Conservation (phyloP, 2,888 invertebrate genomes). For the Gryllus longicercus region DNA sequence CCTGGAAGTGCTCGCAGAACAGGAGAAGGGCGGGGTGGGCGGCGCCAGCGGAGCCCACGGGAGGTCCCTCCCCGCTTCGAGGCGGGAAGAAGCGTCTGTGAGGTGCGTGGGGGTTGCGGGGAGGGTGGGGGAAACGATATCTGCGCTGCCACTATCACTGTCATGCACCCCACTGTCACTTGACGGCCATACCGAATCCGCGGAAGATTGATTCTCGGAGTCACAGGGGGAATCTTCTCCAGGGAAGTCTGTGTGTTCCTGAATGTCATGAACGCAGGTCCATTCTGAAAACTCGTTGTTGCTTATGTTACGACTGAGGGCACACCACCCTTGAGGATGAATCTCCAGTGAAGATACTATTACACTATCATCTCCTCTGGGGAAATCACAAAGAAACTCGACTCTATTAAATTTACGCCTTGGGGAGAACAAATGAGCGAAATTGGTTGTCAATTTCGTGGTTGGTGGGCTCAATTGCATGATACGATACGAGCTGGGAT, state of each 20-base stretch:
- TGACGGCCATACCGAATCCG: not conserved
- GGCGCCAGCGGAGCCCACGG: slow-evolving; percentile 28
- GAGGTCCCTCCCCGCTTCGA: slow-evolving; percentile 25
- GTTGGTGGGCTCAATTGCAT: slow-evolving; percentile 83
- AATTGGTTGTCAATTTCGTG: slow-evolving; percentile 74
- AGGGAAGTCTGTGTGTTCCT: slow-evolving; percentile 54
- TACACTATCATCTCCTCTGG: slow-evolving; percentile 79
- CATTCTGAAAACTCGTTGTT: slow-evolving; percentile 86
- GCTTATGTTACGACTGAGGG: slow-evolving; percentile 82
- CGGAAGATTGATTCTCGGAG: slow-evolving; percentile 12
- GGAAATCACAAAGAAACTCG: slow-evolving; percentile 89
- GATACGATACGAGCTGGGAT: slow-evolving; percentile 83
- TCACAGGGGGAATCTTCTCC: slow-evolving; percentile 42
- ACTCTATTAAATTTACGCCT: slow-evolving; percentile 74
- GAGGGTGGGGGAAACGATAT: slow-evolving; percentile 22
- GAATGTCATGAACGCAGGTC: slow-evolving; percentile 92
- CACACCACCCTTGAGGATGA: slow-evolving; percentile 88
- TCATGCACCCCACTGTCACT: slow-evolving; percentile 7
- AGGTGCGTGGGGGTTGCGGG: slow-evolving; percentile 30
- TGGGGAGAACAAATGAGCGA: slow-evolving; percentile 75
- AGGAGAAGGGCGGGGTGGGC: slow-evolving; percentile 11
- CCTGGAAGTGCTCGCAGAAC: not conserved
- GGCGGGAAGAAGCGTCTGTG: not conserved
- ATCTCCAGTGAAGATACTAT: slow-evolving; percentile 86
- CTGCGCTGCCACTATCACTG: slow-evolving; percentile 34